Base-by-base conservation (phyloP, 1,140 invertebrate species). In the Druon quercuslanigerum region DNA sequence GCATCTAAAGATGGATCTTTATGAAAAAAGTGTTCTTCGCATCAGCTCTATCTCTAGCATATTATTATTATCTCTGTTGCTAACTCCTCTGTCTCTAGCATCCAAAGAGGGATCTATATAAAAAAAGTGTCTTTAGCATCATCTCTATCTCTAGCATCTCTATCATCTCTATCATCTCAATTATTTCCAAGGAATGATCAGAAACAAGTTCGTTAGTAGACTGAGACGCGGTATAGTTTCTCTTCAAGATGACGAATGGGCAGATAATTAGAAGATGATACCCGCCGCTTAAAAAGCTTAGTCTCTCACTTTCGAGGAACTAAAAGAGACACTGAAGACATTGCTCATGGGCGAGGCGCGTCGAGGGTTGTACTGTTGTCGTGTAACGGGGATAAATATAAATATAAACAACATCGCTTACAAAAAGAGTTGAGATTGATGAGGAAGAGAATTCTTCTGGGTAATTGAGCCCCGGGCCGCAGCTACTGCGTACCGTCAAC, bases 201-300 rank as follows among this genome's bases (percentile, higher is more conserved):
- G 71, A 54, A 71, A 51, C 20, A 71, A 73, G 72, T 75, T 73
- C 73, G 25, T 78, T 66, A 75, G 71, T 56, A 12, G 56, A 56
- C 14, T 50, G 54, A 20, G 74, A 73, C 84, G 33, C 13, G 25
- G 25, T 60, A 60, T 20, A 60, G 12, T 66, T 81, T 83, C 82
- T 84, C 81, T 71, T 80, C 75, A 66, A 51, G 81, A 85, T 87
- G 86, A 87, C 84, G 82, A 87, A 87, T 87, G 84, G 82, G 78
- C 78, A 84, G 86, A 87, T 87, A 87, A 87, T 87, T 87, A 87
- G 85, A 84, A 85, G 86, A 86, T 85, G 86, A 87, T 87, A 79
- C 70, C 74, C 72, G 75, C 56, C 72, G 81, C 71, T 86, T 85
- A 83, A 84, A 46, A 73, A 79, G 25, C 77, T 46, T 66, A 77